Evolutionary conservation across 2,113 vertebrate species (phyloP), one percentile per base, ranked within the genome.

Genomic region (Crotalus helleri): DNA sequence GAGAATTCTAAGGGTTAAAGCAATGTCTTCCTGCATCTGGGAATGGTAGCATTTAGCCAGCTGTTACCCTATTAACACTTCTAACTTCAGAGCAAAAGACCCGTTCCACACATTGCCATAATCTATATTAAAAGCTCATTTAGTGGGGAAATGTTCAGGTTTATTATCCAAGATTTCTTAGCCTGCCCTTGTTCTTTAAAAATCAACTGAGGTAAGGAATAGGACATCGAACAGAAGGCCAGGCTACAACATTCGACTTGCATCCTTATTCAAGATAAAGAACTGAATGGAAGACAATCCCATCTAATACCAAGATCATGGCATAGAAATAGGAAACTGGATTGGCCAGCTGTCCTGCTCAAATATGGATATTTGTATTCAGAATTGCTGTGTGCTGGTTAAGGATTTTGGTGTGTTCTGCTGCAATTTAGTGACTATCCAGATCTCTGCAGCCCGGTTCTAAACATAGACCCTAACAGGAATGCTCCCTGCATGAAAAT

Each of bases 161-260:
- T 95, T 44, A 85, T 86, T 93, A 95, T 74, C 69, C 93, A 93
- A 61, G 94, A 95, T 95, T 96, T 95, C 94, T 96, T 94, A 94
- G 95, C 93, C 91, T 15, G 0, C 15, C 26, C 1, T 2, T 94
- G 94, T 94, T 88, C 94, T 95, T 95, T 94, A 95, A 91, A 95
- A 91, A 54, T 94, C 91, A 94, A 89, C 89, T 91, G 88, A 96
- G 94, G 49, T 29, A 57, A 55, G 58, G 49, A 74, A 49, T 12
- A 11, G 57, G 91, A 93, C 93, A 46, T 88, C 64, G 90, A 85
- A 92, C 92, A 93, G 94, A 93, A 95, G 53, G 57, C 91, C 89
- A 53, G 0, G 87, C 26, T 87, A 29, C 0, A 39, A 23, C 11
- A 19, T 91, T 74, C 49, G 17, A 59, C 46, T 81, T 24, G 19